phyloP scores from a whole-genome alignment of 2,888 invertebrate genomes.

The Chalcis sispes region DNA sequence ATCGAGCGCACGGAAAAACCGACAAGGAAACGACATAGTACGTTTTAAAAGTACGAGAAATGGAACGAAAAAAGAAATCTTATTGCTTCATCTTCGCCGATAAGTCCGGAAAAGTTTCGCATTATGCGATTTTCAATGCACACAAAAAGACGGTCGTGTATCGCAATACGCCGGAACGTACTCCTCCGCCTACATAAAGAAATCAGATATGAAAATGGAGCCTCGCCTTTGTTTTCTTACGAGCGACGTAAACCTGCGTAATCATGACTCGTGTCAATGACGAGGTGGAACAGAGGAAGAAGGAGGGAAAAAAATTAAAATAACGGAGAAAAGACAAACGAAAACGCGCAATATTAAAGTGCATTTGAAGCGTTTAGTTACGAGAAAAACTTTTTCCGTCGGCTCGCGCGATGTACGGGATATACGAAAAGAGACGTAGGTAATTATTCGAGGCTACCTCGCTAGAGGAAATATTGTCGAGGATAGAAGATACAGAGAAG shows the following conservation, averaged over 20 bases:
- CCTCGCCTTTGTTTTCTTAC: slow-evolving; percentile 35
- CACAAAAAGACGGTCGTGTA: not conserved
- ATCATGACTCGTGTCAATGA: slow-evolving; percentile 23
- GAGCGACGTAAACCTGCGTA: slow-evolving; percentile 44
- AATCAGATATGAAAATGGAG: slow-evolving; percentile 50
- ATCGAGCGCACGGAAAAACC: too few relatives aligned
- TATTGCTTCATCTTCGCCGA: slow-evolving; percentile 35
- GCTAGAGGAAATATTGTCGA: slow-evolving; percentile 1
- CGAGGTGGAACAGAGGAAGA: not conserved
- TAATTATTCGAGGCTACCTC: slow-evolving; percentile 8
- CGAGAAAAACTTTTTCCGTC: too few relatives aligned
- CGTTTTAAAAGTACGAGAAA: slow-evolving; percentile 19
- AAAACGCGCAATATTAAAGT: slow-evolving; percentile 22
- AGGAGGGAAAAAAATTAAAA: not conserved
- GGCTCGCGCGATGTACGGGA: too few relatives aligned
- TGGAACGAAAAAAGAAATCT: too few relatives aligned
- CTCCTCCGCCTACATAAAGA: slow-evolving; percentile 34
- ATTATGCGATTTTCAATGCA: slow-evolving; percentile 44
- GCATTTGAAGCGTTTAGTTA: slow-evolving; percentile 19
- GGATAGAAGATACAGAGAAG: not conserved
- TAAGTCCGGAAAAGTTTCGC: slow-evolving; percentile 28
- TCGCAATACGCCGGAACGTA: too few relatives aligned
- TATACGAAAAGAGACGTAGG: slow-evolving; percentile 4
- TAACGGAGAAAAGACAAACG: not conserved
- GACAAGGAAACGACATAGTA: slow-evolving; percentile 10